Evolutionary conservation across 2,797 vertebrate species (phyloP).

Genomic region (Antennarius maculatus): DNA sequence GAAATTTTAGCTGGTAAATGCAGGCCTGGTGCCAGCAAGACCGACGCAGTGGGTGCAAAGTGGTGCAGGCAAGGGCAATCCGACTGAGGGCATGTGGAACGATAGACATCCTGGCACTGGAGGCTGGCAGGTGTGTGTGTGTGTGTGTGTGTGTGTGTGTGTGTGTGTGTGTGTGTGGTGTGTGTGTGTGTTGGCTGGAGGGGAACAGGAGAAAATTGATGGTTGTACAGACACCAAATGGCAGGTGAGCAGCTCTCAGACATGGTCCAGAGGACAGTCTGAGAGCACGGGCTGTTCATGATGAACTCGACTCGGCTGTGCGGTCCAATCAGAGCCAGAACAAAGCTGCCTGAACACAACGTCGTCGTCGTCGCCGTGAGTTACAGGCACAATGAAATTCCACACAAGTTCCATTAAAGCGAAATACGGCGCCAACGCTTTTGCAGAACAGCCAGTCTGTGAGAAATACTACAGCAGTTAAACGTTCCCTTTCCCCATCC

Average conservation of each 20-base stretch:
- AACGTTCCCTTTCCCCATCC: neutral
- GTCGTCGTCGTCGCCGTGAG: neutral
- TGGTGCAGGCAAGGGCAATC: slow-evolving; percentile 44
- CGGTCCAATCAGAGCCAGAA: slow-evolving; percentile 17
- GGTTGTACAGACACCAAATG: slow-evolving; percentile 46
- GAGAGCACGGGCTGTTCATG: slow-evolving; percentile 18
- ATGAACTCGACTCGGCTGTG: slow-evolving; percentile 23
- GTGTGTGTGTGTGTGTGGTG: slow-evolving; percentile 16
- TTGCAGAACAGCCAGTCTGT: neutral
- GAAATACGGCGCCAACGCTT: neutral
- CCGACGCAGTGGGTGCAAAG: slow-evolving; percentile 52
- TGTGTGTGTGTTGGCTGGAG: slow-evolving; percentile 25
- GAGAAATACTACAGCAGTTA: neutral
- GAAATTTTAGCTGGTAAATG: slow-evolving; percentile 60
- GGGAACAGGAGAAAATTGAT: slow-evolving; percentile 49
- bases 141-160: slow-evolving; percentile 14
- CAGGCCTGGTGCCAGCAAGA: slow-evolving; percentile 50
- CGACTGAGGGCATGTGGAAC: slow-evolving; percentile 57
- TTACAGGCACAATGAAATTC: neutral
- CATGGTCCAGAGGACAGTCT: slow-evolving; percentile 44
- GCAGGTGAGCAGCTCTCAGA: slow-evolving; percentile 41
- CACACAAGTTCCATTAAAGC: neutral
- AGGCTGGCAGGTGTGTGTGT: slow-evolving; percentile 33
- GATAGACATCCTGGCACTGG: slow-evolving; percentile 56
- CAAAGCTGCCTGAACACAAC: slow-evolving; percentile 7